Evolutionary conservation across 2,888 invertebrate genomes (phyloP).

Genomic region (Apamea sordens): DNA sequence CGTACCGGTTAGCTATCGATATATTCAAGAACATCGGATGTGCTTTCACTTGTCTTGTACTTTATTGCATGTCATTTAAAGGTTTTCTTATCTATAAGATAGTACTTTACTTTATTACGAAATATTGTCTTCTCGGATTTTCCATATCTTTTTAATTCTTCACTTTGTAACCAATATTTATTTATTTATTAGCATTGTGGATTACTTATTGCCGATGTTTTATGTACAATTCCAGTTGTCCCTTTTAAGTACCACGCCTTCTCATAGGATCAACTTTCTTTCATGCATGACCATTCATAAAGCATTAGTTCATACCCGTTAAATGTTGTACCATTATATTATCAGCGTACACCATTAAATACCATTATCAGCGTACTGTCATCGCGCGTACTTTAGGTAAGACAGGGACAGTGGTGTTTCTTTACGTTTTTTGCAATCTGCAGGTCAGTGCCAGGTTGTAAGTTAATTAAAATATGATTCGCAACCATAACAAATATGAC

Average conservation of each 20-base stretch:
- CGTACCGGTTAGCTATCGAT: constrained; percentile 70
- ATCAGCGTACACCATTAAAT: too few species aligned
- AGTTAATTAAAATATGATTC: too few species aligned
- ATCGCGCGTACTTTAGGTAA: neutral
- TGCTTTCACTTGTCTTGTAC: constrained; percentile 76
- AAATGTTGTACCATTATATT: neutral
- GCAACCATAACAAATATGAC: too few species aligned
- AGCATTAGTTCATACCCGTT: neutral
- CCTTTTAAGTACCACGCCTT: neutral
- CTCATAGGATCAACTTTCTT: neutral
- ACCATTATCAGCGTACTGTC: neutral
- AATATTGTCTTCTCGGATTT: neutral
- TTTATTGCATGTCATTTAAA: constrained; percentile 67
- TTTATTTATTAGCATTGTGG: neutral
- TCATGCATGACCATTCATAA: neutral
- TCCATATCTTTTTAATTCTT: neutral
- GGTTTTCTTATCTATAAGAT: constrained; percentile 28
- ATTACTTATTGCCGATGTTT: neutral
- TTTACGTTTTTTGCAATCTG: too few species aligned
- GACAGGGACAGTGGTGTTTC: neutral
- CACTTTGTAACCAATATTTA: neutral
- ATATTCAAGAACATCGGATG: constrained; percentile 70
- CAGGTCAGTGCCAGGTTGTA: too few species aligned
- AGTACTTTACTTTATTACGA: neutral
- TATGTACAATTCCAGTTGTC: neutral